A percentile compares a stretch with the other conserved stretches of the same genome.
Evolutionary conservation across 2,888 invertebrate genomes (phyloP).

Genomic region (Aromia moschata): DNA sequence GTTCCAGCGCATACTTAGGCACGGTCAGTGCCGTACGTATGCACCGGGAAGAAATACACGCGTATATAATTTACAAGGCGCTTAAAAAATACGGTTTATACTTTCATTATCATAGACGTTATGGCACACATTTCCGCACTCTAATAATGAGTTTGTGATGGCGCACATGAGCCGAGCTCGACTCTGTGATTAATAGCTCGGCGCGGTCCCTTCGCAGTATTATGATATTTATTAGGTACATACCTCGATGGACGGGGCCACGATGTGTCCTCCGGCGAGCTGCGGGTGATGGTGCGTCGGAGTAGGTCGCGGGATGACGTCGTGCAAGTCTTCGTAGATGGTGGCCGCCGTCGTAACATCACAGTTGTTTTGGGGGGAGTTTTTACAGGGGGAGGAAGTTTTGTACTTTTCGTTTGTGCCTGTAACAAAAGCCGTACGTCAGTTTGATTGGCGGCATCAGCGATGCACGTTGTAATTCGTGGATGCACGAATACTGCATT

Average conservation of each 20-base stretch:
- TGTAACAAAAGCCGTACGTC: conserved; percentile 63
- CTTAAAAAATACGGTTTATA: no score
- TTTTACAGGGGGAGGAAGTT: conserved; percentile 85
- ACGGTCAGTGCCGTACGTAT: no score
- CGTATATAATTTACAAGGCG: no score
- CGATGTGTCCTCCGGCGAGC: conserved; percentile 59
- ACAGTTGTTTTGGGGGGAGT: conserved; percentile 69
- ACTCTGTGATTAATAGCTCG: no score
- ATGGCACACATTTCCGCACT: no score
- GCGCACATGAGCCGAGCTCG: no score
- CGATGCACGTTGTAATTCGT: conserved; percentile 5
- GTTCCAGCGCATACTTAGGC: no score
- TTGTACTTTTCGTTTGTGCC: conserved; percentile 88
- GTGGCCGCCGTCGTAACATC: conserved; percentile 69
- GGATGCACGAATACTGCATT: no score
- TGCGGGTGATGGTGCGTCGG: conserved; percentile 59
- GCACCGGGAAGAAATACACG: no score
- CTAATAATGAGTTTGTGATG: no score
- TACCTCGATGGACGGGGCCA: conserved; percentile 65
- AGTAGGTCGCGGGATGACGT: conserved; percentile 67
- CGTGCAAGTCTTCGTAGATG: conserved; percentile 83
- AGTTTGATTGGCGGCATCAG: conserved; percentile 21
- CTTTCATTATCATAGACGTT: no score
- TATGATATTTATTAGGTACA: conserved; percentile 24
- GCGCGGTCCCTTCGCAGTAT: no score